phyloP scores from a whole-genome alignment of 2,113 vertebrate genomes.

The Sceloporus tristichus region DNA sequence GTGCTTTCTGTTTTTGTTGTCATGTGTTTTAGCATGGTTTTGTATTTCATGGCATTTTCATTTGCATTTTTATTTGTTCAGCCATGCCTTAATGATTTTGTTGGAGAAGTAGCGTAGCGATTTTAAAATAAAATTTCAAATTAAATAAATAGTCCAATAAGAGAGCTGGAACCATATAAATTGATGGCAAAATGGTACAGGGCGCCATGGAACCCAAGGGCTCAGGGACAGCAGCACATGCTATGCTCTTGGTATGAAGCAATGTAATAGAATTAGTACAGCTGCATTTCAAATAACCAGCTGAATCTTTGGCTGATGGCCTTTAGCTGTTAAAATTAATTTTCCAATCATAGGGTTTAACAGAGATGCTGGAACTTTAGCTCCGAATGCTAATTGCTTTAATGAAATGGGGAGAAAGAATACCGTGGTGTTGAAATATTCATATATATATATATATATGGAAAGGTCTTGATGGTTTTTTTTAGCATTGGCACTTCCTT shows the following conservation, averaged over 20 bases:
- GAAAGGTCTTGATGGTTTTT: slow-evolving; percentile 24
- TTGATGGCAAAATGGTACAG: background rate
- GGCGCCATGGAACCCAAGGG: background rate
- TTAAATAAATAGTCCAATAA: background rate
- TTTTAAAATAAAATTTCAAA: background rate
- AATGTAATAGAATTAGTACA: background rate
- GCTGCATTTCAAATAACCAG: slow-evolving; percentile 47
- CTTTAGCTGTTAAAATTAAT: background rate
- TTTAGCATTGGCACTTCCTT: slow-evolving; percentile 21
- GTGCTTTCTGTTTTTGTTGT: too few species aligned
- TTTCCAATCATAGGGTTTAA: background rate
- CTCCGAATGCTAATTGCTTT: fast-evolving
- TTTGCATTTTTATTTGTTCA: too few species aligned
- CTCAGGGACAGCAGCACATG: background rate
- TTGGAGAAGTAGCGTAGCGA: too few species aligned
- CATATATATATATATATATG: too few species aligned
- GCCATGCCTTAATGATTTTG: too few species aligned
- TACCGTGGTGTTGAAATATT: fast-evolving
- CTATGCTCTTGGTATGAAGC: background rate
- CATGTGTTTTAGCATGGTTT: too few species aligned
- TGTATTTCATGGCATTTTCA: too few species aligned
- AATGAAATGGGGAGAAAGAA: slow-evolving; percentile 1
- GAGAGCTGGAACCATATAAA: background rate
- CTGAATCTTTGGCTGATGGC: background rate
- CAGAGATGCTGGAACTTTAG: slow-evolving; percentile 21